These are phyloP conservation scores for Sciurus niger DNA, from an alignment of 2,113 vertebrate genomes.

Conservation along the genomic window DNA sequence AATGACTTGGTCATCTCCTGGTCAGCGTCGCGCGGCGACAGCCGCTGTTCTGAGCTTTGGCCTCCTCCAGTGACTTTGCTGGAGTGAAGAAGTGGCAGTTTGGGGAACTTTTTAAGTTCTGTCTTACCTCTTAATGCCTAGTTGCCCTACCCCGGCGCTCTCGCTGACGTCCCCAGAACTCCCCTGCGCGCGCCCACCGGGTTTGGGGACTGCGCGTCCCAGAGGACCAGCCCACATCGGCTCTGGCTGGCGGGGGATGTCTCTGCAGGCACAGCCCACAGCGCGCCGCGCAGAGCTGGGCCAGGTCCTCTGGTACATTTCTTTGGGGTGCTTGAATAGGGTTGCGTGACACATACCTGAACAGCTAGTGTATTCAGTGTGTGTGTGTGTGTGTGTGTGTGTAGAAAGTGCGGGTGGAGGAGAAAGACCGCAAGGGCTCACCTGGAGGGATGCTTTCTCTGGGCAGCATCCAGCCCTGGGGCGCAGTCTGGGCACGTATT, in stretches of 20 bases:
- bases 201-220: neutral
- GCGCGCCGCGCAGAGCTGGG: neutral
- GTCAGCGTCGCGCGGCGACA: neutral
- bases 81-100: neutral
- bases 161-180: neutral
- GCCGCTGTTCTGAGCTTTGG: neutral
- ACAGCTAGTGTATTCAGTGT: neutral
- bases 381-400: neutral
- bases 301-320: neutral
- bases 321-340: neutral
- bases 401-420: neutral
- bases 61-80: neutral
- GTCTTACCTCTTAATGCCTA: fast-evolving
- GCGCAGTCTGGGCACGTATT: too few species aligned
- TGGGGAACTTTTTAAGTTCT: neutral
- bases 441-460: neutral
- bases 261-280: neutral
- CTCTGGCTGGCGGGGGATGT: neutral
- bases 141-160: too few species aligned
- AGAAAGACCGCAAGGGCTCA: neutral
- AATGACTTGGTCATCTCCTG: neutral
- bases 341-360: neutral
- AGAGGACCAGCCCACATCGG: neutral
- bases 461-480: fast-evolving
- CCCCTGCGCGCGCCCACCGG: neutral